A percentile compares a stretch with the other conserved stretches of the same genome.
These are phyloP conservation scores for Megalops atlanticus DNA, from an alignment of 2,113 vertebrate genomes.

Conservation along the genomic window DNA sequence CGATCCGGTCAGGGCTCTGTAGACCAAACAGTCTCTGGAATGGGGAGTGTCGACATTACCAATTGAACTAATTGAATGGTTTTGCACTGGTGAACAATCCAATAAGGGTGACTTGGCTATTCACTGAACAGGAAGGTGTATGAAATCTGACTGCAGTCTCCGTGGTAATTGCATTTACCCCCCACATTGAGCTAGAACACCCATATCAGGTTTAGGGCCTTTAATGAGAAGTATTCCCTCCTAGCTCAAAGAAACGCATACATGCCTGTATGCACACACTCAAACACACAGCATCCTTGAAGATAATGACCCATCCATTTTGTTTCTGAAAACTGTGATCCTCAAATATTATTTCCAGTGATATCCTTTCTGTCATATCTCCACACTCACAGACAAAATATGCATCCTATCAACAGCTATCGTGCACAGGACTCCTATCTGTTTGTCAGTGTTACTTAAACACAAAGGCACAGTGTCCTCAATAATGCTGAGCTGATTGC, in stretches of 20 bases:
- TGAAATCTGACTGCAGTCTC: background rate
- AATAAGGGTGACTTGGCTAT: background rate
- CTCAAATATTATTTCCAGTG: background rate
- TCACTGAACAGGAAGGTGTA: conserved; percentile 9
- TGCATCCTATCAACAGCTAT: no score
- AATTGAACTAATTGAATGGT: conserved; percentile 11
- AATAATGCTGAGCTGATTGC: background rate
- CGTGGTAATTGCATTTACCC: background rate
- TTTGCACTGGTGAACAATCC: conserved; percentile 13
- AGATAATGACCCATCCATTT: background rate
- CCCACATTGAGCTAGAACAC: background rate
- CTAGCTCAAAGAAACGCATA: background rate
- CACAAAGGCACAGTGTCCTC: background rate
- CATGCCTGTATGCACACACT: conserved; percentile 15
- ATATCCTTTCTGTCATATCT: background rate
- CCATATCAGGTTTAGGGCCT: background rate
- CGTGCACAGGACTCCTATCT: background rate
- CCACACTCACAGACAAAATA: background rate
- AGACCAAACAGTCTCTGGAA: background rate
- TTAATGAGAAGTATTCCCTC: background rate
- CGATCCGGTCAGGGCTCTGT: background rate
- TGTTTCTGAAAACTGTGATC: conserved; percentile 1
- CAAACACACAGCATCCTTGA: no score
- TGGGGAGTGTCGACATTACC: background rate
- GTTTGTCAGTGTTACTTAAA: background rate